These are phyloP conservation scores for Acleris emargana DNA, from an alignment of 2,888 invertebrate species.

Conservation along the genomic window DNA sequence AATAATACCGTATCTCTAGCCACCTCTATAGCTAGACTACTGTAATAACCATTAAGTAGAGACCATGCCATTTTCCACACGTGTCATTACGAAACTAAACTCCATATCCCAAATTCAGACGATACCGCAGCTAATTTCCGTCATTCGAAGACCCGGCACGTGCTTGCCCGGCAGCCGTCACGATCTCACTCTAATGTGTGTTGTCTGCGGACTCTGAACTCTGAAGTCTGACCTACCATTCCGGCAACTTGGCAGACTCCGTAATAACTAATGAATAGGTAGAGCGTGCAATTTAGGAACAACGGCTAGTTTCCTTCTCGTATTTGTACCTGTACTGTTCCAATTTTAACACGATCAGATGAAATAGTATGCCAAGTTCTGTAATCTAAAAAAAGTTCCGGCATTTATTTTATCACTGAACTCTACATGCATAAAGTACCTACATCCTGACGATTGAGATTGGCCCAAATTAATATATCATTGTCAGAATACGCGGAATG, in stretches of 20 bases:
- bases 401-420: too few species aligned
- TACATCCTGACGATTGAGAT: too few species aligned
- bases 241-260: conserved; percentile 38
- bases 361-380: too few species aligned
- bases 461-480: too few species aligned
- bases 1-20: too few species aligned
- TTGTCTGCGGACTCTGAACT: conserved; percentile 35
- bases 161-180: conserved; percentile 40
- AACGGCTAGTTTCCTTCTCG: not conserved
- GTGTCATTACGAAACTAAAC: not conserved
- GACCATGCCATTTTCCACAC: not conserved
- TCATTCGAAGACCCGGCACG: conserved; percentile 42
- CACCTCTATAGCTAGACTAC: too few species aligned
- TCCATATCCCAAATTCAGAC: conserved; percentile 12
- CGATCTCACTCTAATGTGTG: conserved; percentile 41
- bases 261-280: conserved; percentile 16
- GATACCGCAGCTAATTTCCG: conserved; percentile 38
- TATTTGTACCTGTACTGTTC: conserved; percentile 1
- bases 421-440: too few species aligned
- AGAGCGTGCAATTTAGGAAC: conserved; percentile 23
- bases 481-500: too few species aligned
- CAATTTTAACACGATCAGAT: too few species aligned
- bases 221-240: conserved; percentile 35
- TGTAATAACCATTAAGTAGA: not conserved
- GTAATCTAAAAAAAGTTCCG: too few species aligned